phyloP scores from a whole-genome alignment of 2,797 vertebrate species.

The Serranus cabrilla region DNA sequence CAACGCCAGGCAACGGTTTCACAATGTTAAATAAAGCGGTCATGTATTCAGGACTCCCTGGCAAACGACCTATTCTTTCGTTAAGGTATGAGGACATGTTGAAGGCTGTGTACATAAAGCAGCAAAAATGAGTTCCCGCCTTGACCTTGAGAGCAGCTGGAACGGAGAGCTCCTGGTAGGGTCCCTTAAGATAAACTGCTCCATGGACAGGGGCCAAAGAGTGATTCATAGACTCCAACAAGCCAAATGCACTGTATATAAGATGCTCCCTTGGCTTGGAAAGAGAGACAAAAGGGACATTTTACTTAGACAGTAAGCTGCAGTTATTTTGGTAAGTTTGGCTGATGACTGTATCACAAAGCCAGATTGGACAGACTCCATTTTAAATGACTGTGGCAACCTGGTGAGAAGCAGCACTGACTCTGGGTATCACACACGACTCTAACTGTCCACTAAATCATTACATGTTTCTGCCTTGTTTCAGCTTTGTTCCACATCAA shows the following conservation, averaged over 20 bases:
- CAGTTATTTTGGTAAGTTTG: conserved; percentile 55
- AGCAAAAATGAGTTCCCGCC: neutral
- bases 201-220: conserved; percentile 20
- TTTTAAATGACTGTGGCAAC: conserved; percentile 32
- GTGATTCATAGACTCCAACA: conserved; percentile 50
- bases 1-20: no score
- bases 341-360: conserved; percentile 26
- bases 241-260: conserved; percentile 39
- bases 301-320: conserved; percentile 40
- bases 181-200: conserved; percentile 37
- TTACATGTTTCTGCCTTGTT: conserved; percentile 3
- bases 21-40: no score
- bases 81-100: neutral
- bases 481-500: conserved; percentile 34
- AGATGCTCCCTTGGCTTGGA: conserved; percentile 28
- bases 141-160: conserved; percentile 47
- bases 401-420: conserved; percentile 1
- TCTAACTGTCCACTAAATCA: conserved; percentile 5
- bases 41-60: no score
- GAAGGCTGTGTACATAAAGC: neutral
- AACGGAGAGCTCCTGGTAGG: conserved; percentile 2
- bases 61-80: no score
- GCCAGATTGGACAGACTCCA: conserved; percentile 48
- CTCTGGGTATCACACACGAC: conserved; percentile 8
- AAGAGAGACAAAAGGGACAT: conserved; percentile 28